phyloP scores from a whole-genome alignment of 2,888 invertebrate species.

The Drosophila cognata region DNA sequence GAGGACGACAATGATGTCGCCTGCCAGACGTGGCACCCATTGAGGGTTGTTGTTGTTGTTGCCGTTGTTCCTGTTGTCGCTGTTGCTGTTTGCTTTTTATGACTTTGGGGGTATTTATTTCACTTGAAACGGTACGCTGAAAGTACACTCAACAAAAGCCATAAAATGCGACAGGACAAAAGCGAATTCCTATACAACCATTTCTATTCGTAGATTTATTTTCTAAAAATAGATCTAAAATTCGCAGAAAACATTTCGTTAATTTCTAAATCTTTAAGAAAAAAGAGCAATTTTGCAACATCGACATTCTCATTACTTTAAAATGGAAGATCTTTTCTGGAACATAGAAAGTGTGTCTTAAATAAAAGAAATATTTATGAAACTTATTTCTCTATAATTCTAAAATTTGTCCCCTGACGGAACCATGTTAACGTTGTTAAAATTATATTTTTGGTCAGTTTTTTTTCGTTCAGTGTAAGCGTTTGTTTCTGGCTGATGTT shows the following conservation, averaged over 20 bases:
- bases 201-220: not conserved
- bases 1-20: slow-evolving; percentile 59
- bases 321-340: not conserved
- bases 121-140: slow-evolving; percentile 65
- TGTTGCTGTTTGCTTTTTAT: slow-evolving; percentile 61
- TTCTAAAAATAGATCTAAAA: not conserved
- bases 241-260: not conserved
- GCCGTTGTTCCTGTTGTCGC: slow-evolving; percentile 15
- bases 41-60: slow-evolving; percentile 50
- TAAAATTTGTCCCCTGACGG: not conserved
- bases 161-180: not conserved
- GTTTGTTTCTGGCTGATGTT: slow-evolving; percentile 58
- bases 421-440: not conserved
- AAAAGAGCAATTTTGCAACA: not conserved
- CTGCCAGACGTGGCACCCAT: slow-evolving; percentile 71
- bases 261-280: not conserved
- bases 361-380: not conserved
- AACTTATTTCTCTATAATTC: not conserved
- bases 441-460: not conserved
- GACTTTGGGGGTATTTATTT: slow-evolving; percentile 78
- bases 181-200: not conserved
- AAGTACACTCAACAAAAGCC: slow-evolving; percentile 13
- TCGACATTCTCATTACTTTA: not conserved
- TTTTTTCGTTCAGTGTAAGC: not conserved
- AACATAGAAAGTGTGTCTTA: not conserved